phyloP scores from a whole-genome alignment of 1,140 invertebrate species.

The Drosophila repleta region DNA sequence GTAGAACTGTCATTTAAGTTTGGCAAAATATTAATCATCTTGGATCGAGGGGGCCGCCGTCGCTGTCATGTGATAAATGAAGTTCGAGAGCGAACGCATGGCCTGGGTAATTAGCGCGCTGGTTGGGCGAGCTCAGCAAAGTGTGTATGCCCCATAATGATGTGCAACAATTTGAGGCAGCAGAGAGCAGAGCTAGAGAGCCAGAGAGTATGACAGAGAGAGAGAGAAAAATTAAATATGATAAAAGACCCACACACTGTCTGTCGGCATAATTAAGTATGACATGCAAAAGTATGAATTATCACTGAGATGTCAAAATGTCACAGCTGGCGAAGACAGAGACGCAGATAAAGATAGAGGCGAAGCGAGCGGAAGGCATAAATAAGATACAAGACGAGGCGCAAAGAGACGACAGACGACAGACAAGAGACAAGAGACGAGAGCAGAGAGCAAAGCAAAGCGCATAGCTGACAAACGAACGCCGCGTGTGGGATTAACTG shows the following conservation, averaged over 20 bases:
- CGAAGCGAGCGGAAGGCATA: conserved; percentile 56
- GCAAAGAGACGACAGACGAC: not conserved
- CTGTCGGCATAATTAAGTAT: conserved; percentile 82
- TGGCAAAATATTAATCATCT: conserved; percentile 69
- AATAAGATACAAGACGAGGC: conserved; percentile 46
- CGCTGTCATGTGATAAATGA: conserved; percentile 67
- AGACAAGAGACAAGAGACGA: not conserved
- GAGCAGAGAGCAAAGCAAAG: conserved; percentile 31
- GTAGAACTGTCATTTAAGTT: conserved; percentile 58
- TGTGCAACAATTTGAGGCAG: conserved; percentile 34
- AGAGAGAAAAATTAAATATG: conserved; percentile 45
- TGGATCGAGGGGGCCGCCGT: conserved; percentile 25
- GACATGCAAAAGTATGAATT: conserved; percentile 83
- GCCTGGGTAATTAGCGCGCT: conserved; percentile 39
- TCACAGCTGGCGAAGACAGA: conserved; percentile 73
- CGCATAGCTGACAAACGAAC: conserved; percentile 47
- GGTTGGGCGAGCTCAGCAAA: conserved; percentile 5
- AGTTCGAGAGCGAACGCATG: conserved; percentile 29
- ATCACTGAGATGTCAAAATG: conserved; percentile 83
- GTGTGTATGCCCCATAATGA: conserved; percentile 41
- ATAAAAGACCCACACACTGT: conserved; percentile 67
- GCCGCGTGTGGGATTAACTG: conserved; percentile 81
- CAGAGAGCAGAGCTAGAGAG: not conserved
- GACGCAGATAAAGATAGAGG: conserved; percentile 43
- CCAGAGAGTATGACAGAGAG: too few species aligned